A percentile compares a stretch with the other conserved stretches of the same genome.
Conservation (phyloP, 2,113 vertebrate genomes). For the Paedocypris sp. region DNA sequence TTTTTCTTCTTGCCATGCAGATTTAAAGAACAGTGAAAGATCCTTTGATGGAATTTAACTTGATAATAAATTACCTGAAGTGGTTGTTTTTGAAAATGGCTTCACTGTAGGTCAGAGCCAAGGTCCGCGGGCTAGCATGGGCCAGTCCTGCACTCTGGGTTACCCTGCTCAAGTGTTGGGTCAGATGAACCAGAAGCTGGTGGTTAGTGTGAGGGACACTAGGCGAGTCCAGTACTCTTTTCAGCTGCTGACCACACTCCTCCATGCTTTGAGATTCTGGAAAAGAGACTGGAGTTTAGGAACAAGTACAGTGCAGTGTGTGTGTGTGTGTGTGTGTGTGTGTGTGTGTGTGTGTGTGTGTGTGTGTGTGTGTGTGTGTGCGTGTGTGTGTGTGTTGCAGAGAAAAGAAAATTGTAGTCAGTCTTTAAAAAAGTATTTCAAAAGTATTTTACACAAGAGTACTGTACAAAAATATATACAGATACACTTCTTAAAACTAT, state of each 20-base stretch:
- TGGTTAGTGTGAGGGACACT: slow-evolving; percentile 60
- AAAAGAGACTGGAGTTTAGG: neutral
- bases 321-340: too few relatives aligned
- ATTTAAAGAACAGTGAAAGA: too few relatives aligned
- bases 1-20: too few relatives aligned
- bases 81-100: slow-evolving; percentile 48
- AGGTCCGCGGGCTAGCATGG: slow-evolving; percentile 42
- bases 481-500: too few relatives aligned
- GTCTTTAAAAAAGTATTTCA: too few relatives aligned
- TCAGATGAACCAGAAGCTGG: slow-evolving; percentile 60
- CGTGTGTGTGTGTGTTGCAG: too few relatives aligned
- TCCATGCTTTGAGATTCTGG: slow-evolving; percentile 60
- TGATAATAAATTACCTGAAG: slow-evolving; percentile 50
- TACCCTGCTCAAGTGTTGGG: slow-evolving; percentile 55
- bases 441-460: too few relatives aligned
- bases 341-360: too few relatives aligned
- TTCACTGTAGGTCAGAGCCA: slow-evolving; percentile 60
- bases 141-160: slow-evolving; percentile 42
- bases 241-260: slow-evolving; percentile 63
- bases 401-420: too few relatives aligned
- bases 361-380: too few relatives aligned
- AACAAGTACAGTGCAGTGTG: too few relatives aligned
- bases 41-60: neutral
- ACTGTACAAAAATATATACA: too few relatives aligned
- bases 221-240: slow-evolving; percentile 62